Conservation (phyloP, 2,888 invertebrate genomes). For the Beris morrisii region DNA sequence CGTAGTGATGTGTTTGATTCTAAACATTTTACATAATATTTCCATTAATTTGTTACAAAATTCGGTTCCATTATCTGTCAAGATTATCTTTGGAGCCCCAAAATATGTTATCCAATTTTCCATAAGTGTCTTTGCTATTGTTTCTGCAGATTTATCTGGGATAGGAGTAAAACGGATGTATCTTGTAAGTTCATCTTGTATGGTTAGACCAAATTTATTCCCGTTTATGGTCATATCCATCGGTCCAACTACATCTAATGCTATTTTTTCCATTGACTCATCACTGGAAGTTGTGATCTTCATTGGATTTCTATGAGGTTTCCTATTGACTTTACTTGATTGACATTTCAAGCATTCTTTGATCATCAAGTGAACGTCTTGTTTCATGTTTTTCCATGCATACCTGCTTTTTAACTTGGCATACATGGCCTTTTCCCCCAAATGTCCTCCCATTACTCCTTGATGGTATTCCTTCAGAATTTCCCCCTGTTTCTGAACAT, state of each 20-base stretch:
- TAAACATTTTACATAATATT: conserved; percentile 5
- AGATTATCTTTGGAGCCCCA: conserved; percentile 10
- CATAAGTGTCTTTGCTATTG: conserved; percentile 6
- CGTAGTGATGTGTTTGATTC: conserved; percentile 25
- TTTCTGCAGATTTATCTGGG: conserved; percentile 14
- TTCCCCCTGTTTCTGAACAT: conserved; percentile 22
- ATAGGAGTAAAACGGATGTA: conserved; percentile 27
- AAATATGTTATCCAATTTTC: conserved; percentile 11
- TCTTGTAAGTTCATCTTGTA: conserved; percentile 27
- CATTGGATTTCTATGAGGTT: conserved; percentile 27
- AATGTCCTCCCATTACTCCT: conserved; percentile 31
- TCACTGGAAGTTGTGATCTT: conserved; percentile 30
- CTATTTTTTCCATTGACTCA: conserved; percentile 31
- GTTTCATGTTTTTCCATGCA: conserved; percentile 24
- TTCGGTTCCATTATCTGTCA: conserved; percentile 14
- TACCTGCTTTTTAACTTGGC: conserved; percentile 19
- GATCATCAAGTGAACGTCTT: conserved; percentile 21
- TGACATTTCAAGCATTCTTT: conserved; percentile 30
- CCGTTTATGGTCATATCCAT: conserved; percentile 26
- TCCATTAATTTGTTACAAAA: conserved; percentile 22
- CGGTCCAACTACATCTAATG: conserved; percentile 31
- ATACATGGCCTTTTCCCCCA: conserved; percentile 33
- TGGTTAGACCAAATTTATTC: conserved; percentile 30
- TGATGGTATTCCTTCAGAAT: conserved; percentile 33
- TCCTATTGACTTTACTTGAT: conserved; percentile 26